phyloP scores from a whole-genome alignment of 2,113 vertebrate genomes.

The Lethenteron reissneri region DNA sequence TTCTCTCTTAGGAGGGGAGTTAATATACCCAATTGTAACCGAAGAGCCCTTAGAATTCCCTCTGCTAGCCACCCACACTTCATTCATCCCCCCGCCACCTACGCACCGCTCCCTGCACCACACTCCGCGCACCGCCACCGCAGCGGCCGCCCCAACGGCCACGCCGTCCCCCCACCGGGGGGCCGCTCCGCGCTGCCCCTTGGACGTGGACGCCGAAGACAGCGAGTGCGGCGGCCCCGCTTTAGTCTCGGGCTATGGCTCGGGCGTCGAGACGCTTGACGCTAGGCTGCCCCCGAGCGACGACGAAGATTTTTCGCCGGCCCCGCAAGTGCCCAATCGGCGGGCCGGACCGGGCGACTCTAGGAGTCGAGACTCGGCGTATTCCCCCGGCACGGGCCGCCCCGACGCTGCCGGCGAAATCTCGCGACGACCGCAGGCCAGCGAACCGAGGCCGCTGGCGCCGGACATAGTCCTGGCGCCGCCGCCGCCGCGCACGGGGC shows the following conservation, averaged over 20 bases:
- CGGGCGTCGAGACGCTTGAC: no score
- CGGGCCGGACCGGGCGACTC: no score
- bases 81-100: no score
- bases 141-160: slow-evolving; percentile 3
- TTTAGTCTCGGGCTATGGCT: no score
- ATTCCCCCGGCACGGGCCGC: background rate
- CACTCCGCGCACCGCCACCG: background rate
- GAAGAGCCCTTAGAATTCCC: slow-evolving; percentile 3
- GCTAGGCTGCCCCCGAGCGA: no score
- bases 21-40: background rate
- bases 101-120: background rate
- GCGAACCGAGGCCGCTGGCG: background rate
- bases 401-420: background rate
- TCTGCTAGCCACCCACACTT: background rate
- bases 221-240: background rate
- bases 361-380: background rate
- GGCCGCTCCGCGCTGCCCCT: background rate
- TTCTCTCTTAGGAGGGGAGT: background rate
- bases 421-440: background rate
- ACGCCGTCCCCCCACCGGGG: background rate
- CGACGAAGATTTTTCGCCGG: no score
- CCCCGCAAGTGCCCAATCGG: no score
- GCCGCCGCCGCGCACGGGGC: background rate
- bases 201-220: background rate
- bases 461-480: background rate